phyloP scores from a whole-genome alignment of 2,888 invertebrate species.

The Thymelicus lineola region DNA sequence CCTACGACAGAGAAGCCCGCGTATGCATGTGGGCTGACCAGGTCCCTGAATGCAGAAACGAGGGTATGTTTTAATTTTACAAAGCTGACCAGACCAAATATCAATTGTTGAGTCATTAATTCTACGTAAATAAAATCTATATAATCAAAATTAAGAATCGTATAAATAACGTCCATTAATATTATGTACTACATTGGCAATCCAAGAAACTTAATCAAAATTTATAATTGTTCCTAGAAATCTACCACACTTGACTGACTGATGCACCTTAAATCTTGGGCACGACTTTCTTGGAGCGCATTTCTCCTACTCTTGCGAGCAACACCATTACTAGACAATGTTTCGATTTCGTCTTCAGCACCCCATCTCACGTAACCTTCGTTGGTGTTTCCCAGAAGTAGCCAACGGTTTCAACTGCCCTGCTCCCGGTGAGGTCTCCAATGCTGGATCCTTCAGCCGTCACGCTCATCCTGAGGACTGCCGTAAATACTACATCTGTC shows the following conservation, averaged over 20 bases:
- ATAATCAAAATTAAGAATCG: too few relatives aligned
- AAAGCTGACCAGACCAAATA: too few relatives aligned
- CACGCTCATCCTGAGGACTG: constrained; percentile 98
- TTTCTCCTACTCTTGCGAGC: constrained; percentile 48
- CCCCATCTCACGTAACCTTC: constrained; percentile 66
- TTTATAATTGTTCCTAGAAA: too few relatives aligned
- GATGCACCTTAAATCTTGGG: constrained; percentile 36
- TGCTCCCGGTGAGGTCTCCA: constrained; percentile 91
- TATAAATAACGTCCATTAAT: too few relatives aligned
- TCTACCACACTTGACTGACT: neutral
- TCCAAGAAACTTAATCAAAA: too few relatives aligned
- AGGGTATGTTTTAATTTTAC: constrained; percentile 85
- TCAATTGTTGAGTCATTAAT: too few relatives aligned
- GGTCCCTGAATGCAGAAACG: constrained; percentile 95
- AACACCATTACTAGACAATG: constrained; percentile 52
- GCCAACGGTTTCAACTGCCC: constrained; percentile 96
- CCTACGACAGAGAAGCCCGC: constrained; percentile 96
- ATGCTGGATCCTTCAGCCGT: constrained; percentile 95
- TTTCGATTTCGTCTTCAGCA: constrained; percentile 64
- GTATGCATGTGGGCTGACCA: constrained; percentile 99
- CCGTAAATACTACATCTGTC: constrained; percentile 97
- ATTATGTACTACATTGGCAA: too few relatives aligned
- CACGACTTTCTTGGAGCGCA: constrained; percentile 49
- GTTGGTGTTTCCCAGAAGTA: constrained; percentile 89
- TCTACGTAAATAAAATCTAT: too few relatives aligned